Conservation (phyloP, 2,113 vertebrate species). For the Psittacus erithacus region DNA sequence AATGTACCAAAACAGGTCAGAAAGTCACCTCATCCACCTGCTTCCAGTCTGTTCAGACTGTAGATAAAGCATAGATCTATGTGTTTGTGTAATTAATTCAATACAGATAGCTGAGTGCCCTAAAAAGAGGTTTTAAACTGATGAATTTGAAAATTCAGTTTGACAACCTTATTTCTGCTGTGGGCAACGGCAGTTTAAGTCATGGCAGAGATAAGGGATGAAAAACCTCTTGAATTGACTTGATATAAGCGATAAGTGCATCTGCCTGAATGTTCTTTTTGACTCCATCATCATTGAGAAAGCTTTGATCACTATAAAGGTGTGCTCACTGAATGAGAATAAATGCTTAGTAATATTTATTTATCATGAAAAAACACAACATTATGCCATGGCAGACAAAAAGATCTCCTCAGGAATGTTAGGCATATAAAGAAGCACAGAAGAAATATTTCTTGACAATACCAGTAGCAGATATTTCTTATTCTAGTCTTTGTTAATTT, state of each 20-base stretch:
- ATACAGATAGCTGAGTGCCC: constrained; percentile 58
- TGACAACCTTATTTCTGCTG: constrained; percentile 65
- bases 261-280: background rate
- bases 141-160: constrained; percentile 71
- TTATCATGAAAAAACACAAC: background rate
- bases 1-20: constrained; percentile 11
- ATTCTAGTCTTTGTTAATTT: background rate
- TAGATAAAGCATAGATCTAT: constrained; percentile 63
- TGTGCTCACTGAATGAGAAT: background rate
- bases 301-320: background rate
- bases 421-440: background rate
- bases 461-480: background rate
- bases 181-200: constrained; percentile 70
- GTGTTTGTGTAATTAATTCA: constrained; percentile 70
- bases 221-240: constrained; percentile 31
- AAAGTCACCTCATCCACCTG: background rate
- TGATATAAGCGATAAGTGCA: background rate
- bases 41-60: constrained; percentile 29
- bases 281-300: background rate
- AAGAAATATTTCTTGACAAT: background rate
- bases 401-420: background rate
- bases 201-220: constrained; percentile 42
- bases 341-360: background rate
- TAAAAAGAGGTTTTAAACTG: constrained; percentile 59
- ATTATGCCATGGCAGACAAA: background rate